Conservation (phyloP, 2,888 invertebrate genomes). For the Acanthosepion esculentum region DNA sequence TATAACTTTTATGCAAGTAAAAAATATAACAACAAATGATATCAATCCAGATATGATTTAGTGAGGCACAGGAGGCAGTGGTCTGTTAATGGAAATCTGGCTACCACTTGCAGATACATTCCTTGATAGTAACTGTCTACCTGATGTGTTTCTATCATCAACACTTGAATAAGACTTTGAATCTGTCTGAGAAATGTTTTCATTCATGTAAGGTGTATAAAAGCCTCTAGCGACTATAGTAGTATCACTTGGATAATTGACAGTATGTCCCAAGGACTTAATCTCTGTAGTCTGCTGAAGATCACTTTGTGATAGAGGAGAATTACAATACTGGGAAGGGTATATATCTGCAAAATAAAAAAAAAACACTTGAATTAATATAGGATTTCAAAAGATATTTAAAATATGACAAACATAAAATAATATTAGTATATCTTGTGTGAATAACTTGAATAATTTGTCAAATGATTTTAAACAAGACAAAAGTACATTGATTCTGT, state of each 20-base stretch:
- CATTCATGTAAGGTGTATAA: not conserved
- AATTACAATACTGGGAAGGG: not conserved
- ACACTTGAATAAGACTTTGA: not conserved
- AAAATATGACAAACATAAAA: no score
- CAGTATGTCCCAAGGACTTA: not conserved
- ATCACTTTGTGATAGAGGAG: not conserved
- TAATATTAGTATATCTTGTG: no score
- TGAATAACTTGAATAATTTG: no score
- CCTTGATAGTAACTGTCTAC: not conserved
- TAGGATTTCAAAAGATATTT: no score
- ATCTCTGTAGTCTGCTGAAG: not conserved
- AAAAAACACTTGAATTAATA: not conserved
- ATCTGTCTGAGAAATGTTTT: not conserved
- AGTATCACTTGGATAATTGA: not conserved
- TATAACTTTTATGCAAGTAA: not conserved
- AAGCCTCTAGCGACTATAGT: not conserved
- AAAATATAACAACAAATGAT: no score
- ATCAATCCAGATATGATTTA: no score
- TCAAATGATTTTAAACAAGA: not conserved
- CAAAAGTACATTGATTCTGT: not conserved
- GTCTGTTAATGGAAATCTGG: not conserved
- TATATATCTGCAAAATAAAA: not conserved
- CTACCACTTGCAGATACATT: conserved; percentile 17
- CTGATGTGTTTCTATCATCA: not conserved
- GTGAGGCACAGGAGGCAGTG: conserved; percentile 33